Percentiles rank a stretch among this genome's conserved stretches.
Conservation (phyloP, 1,140 invertebrate species). For the Zaprionus tsacasi region DNA sequence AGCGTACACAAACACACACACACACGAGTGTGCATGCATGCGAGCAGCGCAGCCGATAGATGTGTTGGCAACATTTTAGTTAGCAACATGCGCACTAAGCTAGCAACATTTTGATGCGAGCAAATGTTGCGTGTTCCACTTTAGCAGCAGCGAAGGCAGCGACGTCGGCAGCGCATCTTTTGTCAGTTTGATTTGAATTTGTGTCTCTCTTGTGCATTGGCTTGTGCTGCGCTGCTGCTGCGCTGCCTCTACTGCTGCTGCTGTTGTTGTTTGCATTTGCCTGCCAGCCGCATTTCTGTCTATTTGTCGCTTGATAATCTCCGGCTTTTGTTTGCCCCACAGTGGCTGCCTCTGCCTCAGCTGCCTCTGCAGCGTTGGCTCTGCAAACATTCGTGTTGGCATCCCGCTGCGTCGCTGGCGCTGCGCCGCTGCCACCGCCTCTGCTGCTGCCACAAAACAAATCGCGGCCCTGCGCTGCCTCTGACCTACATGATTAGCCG, state of each 20-base stretch:
- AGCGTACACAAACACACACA: slow-evolving; percentile 20
- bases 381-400: neutral
- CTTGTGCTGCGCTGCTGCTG: slow-evolving; percentile 28
- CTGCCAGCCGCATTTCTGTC: slow-evolving; percentile 65
- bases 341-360: slow-evolving; percentile 16
- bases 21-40: neutral
- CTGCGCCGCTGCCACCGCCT: neutral
- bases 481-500: slow-evolving; percentile 47
- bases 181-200: slow-evolving; percentile 78
- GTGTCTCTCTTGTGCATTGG: slow-evolving; percentile 70
- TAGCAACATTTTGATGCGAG: slow-evolving; percentile 60
- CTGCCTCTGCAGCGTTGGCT: slow-evolving; percentile 18
- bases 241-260: slow-evolving; percentile 20
- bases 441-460: slow-evolving; percentile 17
- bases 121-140: slow-evolving; percentile 39
- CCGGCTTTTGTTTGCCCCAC: slow-evolving; percentile 47
- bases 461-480: slow-evolving; percentile 22
- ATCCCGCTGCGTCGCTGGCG: slow-evolving; percentile 15
- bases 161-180: slow-evolving; percentile 35
- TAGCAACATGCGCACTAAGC: slow-evolving; percentile 70
- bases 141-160: neutral
- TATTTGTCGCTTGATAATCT: slow-evolving; percentile 76
- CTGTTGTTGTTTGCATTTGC: slow-evolving; percentile 59
- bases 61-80: slow-evolving; percentile 38
- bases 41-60: slow-evolving; percentile 8